Base-by-base conservation (phyloP, 2,113 vertebrate genomes). In the Macrotus californicus region DNA sequence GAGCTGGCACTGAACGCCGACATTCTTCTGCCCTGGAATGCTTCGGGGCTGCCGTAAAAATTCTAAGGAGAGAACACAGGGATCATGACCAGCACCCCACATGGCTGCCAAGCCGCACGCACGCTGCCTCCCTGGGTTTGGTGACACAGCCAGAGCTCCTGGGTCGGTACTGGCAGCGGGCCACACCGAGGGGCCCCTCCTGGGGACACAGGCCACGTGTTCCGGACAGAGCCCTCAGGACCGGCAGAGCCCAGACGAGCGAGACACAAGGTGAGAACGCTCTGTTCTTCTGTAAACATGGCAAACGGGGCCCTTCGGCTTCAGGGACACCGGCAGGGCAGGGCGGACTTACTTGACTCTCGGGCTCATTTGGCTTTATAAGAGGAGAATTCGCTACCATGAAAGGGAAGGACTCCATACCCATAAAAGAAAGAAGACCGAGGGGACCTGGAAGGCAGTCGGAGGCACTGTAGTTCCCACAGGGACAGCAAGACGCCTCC, bases 71-170 rank as follows among this genome's bases (percentile, higher is more conserved):
- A 43, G 70, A n/a, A 26, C 6, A 2, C 5, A 0, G 46, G 54
- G n/a, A 21, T 8, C 56, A 14, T 13, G 19, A 15, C 5, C 43
- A 92, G 3, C 89, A 59, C 0, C 4, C 79, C 39, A 0, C 15
- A 59, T 0, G 0, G 24, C 89, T 7, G 66, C 2, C 5, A 11
- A 34, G 26, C 50, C 13, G 29, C 0, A 1, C 24, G 52, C n/a
- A 8, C 8, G 3, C 85, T 5, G 81, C 29, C 22, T 82, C 50
- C 82, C 66, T 7, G 8, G 1, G 0, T 0, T 48, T 39, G 34
- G 41, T 29, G 36, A 79, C 61, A 34, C 52, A 48, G 39, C 26
- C 18, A 26, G 10, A 22, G 13, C 59, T n/a, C 56, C 29, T 22
- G 1, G 0, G 31, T 21, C 24, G 11, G 26, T 4, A 22, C 3